Base-by-base conservation (phyloP, 2,888 invertebrate genomes). In the Lymantria dispar region DNA sequence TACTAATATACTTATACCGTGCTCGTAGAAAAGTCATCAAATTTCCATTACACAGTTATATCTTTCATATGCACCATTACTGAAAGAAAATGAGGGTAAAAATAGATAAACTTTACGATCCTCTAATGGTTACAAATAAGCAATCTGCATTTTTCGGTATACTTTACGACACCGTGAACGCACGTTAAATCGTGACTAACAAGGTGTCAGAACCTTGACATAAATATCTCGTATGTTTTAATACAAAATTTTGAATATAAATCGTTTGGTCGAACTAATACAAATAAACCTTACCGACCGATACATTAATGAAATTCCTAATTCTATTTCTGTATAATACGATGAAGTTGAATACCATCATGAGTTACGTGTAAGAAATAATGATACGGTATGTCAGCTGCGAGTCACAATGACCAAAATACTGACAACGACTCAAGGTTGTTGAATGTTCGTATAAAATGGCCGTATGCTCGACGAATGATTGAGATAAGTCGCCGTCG, bases 201-300 rank as follows among this genome's bases (percentile, higher is more conserved):
- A 78, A 82, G 74, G 78, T 79, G 72, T 73, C 69, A 62, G 59
- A 80, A 70, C 87, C 87, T 88, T 87, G 87, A 87, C 87, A 87
- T 74, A 62, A 74, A 78, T 86, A 65, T 64, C 65, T 54, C 53
- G 59, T 62, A 72, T 79, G 73, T 76, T 80, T 80, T 74, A 70
- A 64, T 68, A 74, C 72, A 75, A 72, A 67, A 63, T 58, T 58
- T 38, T 69, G 71, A 77, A 79, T 78, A 85, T 74, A 73, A 79
- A 78, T 59, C 70, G 73, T 66, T 64, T 62, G 59, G 54, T 37
- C 56, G 64, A 67, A 72, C 69, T 70, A 65, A 74, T 64, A 57
- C 71, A 78, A 79, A 78, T 76, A 78, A 74, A 70, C 69, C 63
- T 5, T 57, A 50, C 54, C 50, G 56, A 38, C 56, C 64, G 64